These are phyloP conservation scores for Brachymystax lenok DNA, from an alignment of 2,797 vertebrate genomes.

Conservation along the genomic window DNA sequence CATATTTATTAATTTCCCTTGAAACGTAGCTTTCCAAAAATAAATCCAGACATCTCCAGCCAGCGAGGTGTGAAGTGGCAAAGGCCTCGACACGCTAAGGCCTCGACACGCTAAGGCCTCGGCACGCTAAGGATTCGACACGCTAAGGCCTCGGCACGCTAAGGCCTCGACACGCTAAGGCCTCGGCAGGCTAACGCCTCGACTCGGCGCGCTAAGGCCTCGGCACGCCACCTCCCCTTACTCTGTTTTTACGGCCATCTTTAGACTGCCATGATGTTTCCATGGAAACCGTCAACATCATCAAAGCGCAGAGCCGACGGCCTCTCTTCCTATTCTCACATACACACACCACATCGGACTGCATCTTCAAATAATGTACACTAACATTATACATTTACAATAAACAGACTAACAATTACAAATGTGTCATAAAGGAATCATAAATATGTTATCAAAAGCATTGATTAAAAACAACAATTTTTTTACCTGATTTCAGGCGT, in stretches of 20 bases:
- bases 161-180: no score
- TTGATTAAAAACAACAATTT: no score
- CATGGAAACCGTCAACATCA: constrained; percentile 76
- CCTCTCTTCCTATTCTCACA: constrained; percentile 58
- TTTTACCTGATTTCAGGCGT: no score
- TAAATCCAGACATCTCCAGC: constrained; percentile 81
- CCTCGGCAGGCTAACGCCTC: no score
- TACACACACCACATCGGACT: background rate
- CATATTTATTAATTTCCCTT: constrained; percentile 71
- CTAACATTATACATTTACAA: background rate
- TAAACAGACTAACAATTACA: no score
- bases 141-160: no score
- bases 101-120: no score
- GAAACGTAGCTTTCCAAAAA: constrained; percentile 78
- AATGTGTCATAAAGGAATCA: no score
- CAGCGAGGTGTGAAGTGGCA: constrained; percentile 76
- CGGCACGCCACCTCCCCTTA: constrained; percentile 70
- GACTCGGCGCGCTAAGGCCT: no score
- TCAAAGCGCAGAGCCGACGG: constrained; percentile 69
- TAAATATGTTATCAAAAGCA: no score
- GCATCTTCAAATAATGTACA: background rate
- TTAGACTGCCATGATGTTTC: constrained; percentile 75
- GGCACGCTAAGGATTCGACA: no score
- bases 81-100: constrained; percentile 13
- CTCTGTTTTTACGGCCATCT: constrained; percentile 77